A percentile compares a stretch with the other conserved stretches of the same genome.
Evolutionary conservation across 2,113 vertebrate species (phyloP).

Genomic region (Scatophagus argus): DNA sequence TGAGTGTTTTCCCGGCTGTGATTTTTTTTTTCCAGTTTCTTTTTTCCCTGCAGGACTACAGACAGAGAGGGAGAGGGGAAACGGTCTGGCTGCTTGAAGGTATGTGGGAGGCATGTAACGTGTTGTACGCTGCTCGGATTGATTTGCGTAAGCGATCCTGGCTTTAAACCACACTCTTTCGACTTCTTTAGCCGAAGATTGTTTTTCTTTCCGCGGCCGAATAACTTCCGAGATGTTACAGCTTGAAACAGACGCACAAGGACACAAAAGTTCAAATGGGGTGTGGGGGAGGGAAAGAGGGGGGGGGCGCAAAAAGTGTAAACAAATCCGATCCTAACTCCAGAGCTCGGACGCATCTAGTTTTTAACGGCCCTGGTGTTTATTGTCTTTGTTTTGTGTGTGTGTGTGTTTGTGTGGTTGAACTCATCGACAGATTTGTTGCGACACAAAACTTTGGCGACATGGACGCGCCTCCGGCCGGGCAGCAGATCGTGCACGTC

Average conservation of each 20-base stretch:
- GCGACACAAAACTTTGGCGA: conserved; percentile 67
- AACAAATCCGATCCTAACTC: conserved; percentile 70
- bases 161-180: conserved; percentile 4
- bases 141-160: conserved; percentile 27
- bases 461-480: conserved; percentile 88
- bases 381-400: neutral
- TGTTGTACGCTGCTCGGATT: conserved; percentile 42
- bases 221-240: conserved; percentile 47
- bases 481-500: conserved; percentile 93
- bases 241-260: conserved; percentile 48
- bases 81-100: conserved; percentile 76
- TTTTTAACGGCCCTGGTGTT: neutral
- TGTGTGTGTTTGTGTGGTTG: conserved; percentile 30
- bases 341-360: conserved; percentile 9
- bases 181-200: neutral
- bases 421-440: conserved; percentile 63
- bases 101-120: conserved; percentile 78
- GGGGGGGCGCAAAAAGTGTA: conserved; percentile 58
- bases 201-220: conserved; percentile 4
- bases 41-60: conserved; percentile 61
- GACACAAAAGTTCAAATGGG: conserved; percentile 62
- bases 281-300: conserved; percentile 21
- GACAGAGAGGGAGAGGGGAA: conserved; percentile 33
- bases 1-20: conserved; percentile 48
- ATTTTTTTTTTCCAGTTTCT: conserved; percentile 62